Conservation (phyloP, 2,797 vertebrate species). For the Amphiprion clarkii region DNA sequence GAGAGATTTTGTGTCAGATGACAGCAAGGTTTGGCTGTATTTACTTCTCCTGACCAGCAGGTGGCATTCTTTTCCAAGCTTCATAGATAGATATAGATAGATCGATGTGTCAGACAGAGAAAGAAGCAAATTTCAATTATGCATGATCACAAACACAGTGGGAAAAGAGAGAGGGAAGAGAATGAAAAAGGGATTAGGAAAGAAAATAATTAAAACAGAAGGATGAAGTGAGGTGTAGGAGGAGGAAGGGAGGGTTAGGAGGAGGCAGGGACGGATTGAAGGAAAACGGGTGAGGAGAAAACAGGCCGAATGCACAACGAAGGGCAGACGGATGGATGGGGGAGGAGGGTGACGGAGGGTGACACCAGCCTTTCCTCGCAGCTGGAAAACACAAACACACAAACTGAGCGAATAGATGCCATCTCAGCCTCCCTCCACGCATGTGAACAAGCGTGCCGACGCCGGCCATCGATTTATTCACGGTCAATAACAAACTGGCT, state of each 20-base stretch:
- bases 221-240: no score
- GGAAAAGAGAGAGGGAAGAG: no score
- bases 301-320: background rate
- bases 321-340: conserved; percentile 17
- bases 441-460: background rate
- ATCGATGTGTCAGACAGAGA: conserved; percentile 8
- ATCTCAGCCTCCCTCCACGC: background rate
- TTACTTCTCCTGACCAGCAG: conserved; percentile 47
- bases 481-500: conserved; percentile 32
- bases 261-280: background rate
- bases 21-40: background rate
- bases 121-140: conserved; percentile 30
- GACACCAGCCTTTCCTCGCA: conserved; percentile 24
- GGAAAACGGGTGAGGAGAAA: background rate
- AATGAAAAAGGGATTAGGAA: background rate
- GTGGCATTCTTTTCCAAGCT: conserved; percentile 43
- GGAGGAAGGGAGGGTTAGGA: background rate
- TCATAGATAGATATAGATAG: background rate
- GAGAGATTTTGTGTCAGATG: background rate
- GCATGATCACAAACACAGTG: conserved; percentile 26
- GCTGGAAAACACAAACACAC: conserved; percentile 32
- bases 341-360: background rate
- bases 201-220: background rate
- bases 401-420: background rate
- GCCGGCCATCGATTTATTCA: conserved; percentile 17